Evolutionary conservation across 2,888 invertebrate genomes (phyloP), one percentile per base, ranked within the genome.

Genomic region (Rhogogaster chlorosoma): DNA sequence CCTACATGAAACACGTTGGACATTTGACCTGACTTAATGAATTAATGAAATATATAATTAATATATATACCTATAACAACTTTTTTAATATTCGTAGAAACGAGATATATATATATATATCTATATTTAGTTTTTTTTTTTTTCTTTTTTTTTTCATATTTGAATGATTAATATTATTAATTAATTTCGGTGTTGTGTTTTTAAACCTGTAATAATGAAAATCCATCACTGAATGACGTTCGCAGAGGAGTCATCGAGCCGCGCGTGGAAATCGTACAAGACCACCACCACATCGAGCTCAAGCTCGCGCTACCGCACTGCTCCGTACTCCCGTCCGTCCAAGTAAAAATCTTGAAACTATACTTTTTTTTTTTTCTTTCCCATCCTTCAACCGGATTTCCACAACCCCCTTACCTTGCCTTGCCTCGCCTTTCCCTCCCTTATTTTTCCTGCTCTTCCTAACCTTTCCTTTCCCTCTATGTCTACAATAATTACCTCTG

Each of bases 221-320:
- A 87, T 85, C 85, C 90, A 91, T 90, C 89, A 92, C 91, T 92
- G 90, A 87, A 91, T 93, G 90, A 92, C 93, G 93, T 93, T 93
- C 93, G 93, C 94, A 94, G 94, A 94, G 92, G 94, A 94, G 88
- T 93, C 95, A 90, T 93, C 94, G 88, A 94, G 94, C 93, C 94
- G 94, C 89, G 94, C 93, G 91, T 95, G 95, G 95, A 95, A 95
- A 93, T 93, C 94, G 85, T 94, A 95, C 94, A 95, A 95, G 94
- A 93, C 94, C 87, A 94, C 94, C 89, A 93, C 94, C 85, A 93
- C 94, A 87, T 93, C 94, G 89, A 94, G 94, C 91, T 93, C 94
- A 91, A 94, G 94, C 88, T 93, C 94, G 92, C 95, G 95, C 91
- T 95, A 95, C 93, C 95, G 95, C 91, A 94, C 94, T 88, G 94